Evolutionary conservation across 1,140 invertebrate genomes (phyloP).

Genomic region (Papilio glaucus): DNA sequence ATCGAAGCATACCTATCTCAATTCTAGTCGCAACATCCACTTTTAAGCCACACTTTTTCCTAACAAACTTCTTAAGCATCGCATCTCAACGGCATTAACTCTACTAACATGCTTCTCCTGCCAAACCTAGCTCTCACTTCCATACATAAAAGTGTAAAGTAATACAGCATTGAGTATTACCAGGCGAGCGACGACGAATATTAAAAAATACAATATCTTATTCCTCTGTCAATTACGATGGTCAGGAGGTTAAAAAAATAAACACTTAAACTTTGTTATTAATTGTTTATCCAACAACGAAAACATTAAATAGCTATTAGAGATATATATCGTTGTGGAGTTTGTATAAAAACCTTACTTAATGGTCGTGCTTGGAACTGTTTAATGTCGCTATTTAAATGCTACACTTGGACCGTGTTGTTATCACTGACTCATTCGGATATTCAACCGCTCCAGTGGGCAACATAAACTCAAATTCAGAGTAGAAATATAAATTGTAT

Average conservation of each 20-base stretch:
- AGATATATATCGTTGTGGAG: background rate
- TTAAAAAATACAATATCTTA: background rate
- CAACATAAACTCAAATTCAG: background rate
- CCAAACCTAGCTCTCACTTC: too few relatives aligned
- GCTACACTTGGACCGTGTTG: conserved; percentile 17
- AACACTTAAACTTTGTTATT: background rate
- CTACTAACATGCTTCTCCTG: too few relatives aligned
- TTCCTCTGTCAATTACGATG: background rate
- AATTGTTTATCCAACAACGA: background rate
- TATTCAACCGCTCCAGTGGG: background rate
- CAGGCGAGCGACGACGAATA: too few relatives aligned
- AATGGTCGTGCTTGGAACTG: background rate
- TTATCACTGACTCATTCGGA: conserved; percentile 31
- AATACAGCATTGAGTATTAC: too few relatives aligned
- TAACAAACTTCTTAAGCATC: too few relatives aligned
- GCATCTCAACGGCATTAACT: too few relatives aligned
- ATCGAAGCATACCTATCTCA: too few relatives aligned
- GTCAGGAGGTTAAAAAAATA: background rate
- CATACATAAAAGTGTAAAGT: too few relatives aligned
- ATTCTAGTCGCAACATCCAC: too few relatives aligned
- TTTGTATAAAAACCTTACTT: conserved; percentile 3
- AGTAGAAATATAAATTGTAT: background rate
- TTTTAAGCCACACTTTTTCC: too few relatives aligned
- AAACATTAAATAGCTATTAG: conserved; percentile 15
- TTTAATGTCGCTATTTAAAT: conserved; percentile 28